Evolutionary conservation across 1,140 invertebrate genomes (phyloP).

Genomic region (Solenopsis invicta): DNA sequence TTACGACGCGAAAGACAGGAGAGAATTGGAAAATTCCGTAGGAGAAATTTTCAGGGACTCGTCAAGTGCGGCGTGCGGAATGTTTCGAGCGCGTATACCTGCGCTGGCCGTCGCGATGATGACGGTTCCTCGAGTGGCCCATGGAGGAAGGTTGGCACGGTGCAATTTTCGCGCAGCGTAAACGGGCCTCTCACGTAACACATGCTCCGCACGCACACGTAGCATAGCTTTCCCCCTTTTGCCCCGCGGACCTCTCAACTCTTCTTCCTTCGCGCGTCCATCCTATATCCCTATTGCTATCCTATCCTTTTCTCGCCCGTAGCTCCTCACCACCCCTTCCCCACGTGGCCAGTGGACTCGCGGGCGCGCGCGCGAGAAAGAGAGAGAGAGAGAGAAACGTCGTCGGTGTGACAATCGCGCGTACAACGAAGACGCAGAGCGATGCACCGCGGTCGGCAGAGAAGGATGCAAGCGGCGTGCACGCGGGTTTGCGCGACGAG

Average conservation of each 20-base stretch:
- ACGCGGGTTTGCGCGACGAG: constrained; percentile 57
- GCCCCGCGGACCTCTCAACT: constrained; percentile 57
- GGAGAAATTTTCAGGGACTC: neutral
- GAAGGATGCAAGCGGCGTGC: constrained; percentile 55
- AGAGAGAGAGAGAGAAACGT: constrained; percentile 51
- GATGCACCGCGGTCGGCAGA: constrained; percentile 66
- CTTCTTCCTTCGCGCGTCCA: constrained; percentile 56
- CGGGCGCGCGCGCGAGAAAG: neutral
- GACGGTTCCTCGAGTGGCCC: constrained; percentile 54
- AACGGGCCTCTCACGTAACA: constrained; percentile 71
- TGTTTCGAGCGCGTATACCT: constrained; percentile 40
- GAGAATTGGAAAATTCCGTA: neutral
- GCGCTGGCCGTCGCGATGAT: constrained; percentile 27
- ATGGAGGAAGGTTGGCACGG: constrained; percentile 33
- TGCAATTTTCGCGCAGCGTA: constrained; percentile 66
- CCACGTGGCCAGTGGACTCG: constrained; percentile 36
- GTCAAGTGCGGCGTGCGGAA: neutral
- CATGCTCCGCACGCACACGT: constrained; percentile 68
- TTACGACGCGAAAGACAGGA: neutral
- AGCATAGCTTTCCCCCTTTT: neutral
- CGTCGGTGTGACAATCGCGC: constrained; percentile 70
- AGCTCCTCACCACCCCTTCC: neutral
- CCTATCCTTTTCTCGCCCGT: constrained; percentile 1
- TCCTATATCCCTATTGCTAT: constrained; percentile 30
- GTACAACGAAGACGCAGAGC: constrained; percentile 69